Evolutionary conservation across 2,888 invertebrate genomes (phyloP).

Genomic region (Leptinotarsa rubiginosa): DNA sequence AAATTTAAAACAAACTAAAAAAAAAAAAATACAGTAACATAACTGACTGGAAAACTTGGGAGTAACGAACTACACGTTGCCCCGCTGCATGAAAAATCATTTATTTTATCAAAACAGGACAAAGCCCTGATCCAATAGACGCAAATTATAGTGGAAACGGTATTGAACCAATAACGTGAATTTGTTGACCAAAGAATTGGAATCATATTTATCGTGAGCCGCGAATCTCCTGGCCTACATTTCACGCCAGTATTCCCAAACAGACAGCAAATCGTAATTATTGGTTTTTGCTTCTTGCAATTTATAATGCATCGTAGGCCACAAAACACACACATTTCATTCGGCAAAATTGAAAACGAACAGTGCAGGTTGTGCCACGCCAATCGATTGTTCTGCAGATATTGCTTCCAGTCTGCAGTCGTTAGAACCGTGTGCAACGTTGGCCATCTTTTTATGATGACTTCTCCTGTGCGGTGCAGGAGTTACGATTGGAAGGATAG

Average conservation of each 20-base stretch:
- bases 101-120: too few species aligned
- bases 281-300: slow-evolving; percentile 34
- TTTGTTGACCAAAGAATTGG: too few species aligned
- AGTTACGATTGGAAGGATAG: slow-evolving; percentile 7
- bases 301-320: slow-evolving; percentile 38
- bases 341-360: slow-evolving; percentile 46
- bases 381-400: slow-evolving; percentile 58
- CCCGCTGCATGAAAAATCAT: too few species aligned
- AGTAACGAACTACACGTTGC: too few species aligned
- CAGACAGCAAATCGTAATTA: slow-evolving; percentile 16
- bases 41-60: too few species aligned
- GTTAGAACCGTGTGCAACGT: slow-evolving; percentile 46
- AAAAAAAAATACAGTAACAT: too few species aligned
- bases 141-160: too few species aligned
- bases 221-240: slow-evolving; percentile 5
- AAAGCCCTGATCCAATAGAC: too few species aligned
- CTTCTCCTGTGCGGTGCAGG: slow-evolving; percentile 34
- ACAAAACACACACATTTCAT: slow-evolving; percentile 39
- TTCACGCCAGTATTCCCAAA: background rate
- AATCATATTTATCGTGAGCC: background rate
- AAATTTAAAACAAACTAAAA: too few species aligned
- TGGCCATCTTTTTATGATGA: slow-evolving; percentile 50
- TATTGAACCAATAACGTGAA: too few species aligned
- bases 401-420: slow-evolving; percentile 54
- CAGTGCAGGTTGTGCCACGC: slow-evolving; percentile 36